Base-by-base conservation (phyloP, 2,113 vertebrate genomes). In the Porphyrio hochstetteri region DNA sequence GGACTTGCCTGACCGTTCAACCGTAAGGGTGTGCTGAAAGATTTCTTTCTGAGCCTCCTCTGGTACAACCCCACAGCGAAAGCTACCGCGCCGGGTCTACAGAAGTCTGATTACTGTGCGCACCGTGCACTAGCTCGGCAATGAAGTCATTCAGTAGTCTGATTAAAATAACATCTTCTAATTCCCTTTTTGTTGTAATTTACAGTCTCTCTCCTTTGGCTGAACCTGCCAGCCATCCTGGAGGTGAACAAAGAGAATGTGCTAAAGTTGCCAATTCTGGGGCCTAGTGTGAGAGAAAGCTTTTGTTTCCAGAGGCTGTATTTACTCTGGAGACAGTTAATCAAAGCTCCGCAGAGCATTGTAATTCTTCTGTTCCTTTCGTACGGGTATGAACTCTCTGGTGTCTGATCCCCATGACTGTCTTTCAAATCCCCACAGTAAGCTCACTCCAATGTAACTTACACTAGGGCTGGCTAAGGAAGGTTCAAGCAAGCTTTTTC, bases 191-290 rank as follows among this genome's bases (percentile, higher is more conserved):
- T 96, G 95, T 96, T 94, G 88, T 82, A 96, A 97, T 97, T 97
- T 96, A 97, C 93, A 93, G 88, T 81, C 91, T 50, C 90, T 97
- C 95, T 97, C 97, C 97, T 97, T 96, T 97, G 97, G 96, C 97
- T 97, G 97, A 97, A 97, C 96, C 96, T 97, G 92, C 96, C 86
- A 95, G 95, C 96, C 96, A 93, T 97, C 92, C 96, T 97, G 96
- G 96, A 97, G 97, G 97, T 97, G 95, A 96, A 97, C 95, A 97
- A 97, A 97, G 92, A 95, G 90, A 97, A 97, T 96, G 95, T 95
- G 96, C 92, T 97, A 95, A 96, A 96, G 95, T 96, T 96, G 97
- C 96, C 96, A 97, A 65, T 96, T 95, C 90, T 95, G 96, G 81
- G 93, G 95, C 94, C 91, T 94, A 86, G 88, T 97, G 92, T 94